phyloP scores from a whole-genome alignment of 2,113 vertebrate genomes.

The Sapayoa aenigma region DNA sequence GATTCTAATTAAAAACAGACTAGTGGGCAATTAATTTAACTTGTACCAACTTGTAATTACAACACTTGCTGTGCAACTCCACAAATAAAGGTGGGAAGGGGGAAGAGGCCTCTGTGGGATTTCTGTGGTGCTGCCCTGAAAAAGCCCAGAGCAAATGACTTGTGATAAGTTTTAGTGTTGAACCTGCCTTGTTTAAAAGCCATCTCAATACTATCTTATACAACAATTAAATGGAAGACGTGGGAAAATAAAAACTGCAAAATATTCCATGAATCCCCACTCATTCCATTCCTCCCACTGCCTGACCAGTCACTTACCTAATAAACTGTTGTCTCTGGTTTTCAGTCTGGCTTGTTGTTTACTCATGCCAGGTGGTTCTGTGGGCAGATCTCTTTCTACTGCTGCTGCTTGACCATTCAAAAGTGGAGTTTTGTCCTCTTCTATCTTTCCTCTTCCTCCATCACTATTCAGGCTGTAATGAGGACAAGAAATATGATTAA shows the following conservation, averaged over 20 bases:
- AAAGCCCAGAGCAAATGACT: background rate
- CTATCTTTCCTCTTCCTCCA: background rate
- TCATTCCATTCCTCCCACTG: background rate
- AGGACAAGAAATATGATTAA: background rate
- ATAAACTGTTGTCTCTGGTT: background rate
- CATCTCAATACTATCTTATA: background rate
- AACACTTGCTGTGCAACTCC: constrained; percentile 22
- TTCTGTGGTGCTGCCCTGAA: background rate
- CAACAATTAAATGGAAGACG: background rate
- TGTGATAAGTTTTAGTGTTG: background rate
- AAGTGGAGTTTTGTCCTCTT: background rate
- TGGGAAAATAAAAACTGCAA: background rate
- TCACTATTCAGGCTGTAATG: background rate
- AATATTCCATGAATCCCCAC: background rate
- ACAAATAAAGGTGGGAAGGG: background rate
- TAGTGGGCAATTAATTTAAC: constrained; percentile 61
- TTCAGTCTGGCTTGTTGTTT: background rate
- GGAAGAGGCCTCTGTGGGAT: background rate
- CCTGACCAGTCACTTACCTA: background rate
- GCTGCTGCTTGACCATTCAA: background rate
- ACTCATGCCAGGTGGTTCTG: background rate
- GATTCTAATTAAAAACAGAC: constrained; percentile 70
- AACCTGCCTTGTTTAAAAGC: background rate
- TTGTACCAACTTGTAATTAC: constrained; percentile 65
- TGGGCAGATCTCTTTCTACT: background rate